Percentiles rank a stretch among this genome's conserved stretches.
phyloP scores from a whole-genome alignment of 2,113 vertebrate genomes.

The Thomomys bottae region DNA sequence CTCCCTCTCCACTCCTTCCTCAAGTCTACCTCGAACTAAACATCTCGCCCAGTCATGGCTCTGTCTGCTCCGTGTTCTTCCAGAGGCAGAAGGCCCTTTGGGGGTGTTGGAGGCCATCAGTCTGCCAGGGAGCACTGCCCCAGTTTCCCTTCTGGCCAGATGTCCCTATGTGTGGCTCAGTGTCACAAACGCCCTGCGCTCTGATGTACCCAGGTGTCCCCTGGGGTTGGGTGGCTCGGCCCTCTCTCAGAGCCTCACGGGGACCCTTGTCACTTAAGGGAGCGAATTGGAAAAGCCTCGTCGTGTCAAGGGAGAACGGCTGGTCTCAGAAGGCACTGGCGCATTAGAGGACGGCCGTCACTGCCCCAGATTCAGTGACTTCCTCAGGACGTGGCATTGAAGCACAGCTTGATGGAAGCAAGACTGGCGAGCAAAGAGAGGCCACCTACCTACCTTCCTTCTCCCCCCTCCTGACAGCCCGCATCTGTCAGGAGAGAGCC shows the following conservation, averaged over 20 bases:
- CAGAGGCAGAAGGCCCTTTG: not conserved
- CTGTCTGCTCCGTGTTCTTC: not conserved
- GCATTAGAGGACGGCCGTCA: no score
- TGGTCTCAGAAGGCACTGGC: not conserved
- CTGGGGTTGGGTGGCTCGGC: accelerated
- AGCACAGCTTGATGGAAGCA: no score
- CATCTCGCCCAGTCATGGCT: accelerated
- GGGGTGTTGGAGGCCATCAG: accelerated
- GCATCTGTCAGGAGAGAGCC: no score
- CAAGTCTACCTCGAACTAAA: accelerated
- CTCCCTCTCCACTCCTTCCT: not conserved
- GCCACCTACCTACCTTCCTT: no score
- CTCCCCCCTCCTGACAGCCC: no score
- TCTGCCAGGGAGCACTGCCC: not conserved
- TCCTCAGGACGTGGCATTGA: accelerated
- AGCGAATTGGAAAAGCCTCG: not conserved
- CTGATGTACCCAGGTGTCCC: accelerated
- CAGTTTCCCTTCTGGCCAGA: no score
- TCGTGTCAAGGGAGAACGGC: not conserved
- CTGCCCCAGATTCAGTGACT: not conserved
- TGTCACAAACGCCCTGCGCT: accelerated
- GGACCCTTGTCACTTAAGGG: not conserved
- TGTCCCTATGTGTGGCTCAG: accelerated
- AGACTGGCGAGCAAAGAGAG: accelerated
- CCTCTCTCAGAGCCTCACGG: no score